Percentiles rank a stretch among this genome's conserved stretches.
Conservation (phyloP, 2,888 invertebrate genomes). For the Chloroclysta siterata region DNA sequence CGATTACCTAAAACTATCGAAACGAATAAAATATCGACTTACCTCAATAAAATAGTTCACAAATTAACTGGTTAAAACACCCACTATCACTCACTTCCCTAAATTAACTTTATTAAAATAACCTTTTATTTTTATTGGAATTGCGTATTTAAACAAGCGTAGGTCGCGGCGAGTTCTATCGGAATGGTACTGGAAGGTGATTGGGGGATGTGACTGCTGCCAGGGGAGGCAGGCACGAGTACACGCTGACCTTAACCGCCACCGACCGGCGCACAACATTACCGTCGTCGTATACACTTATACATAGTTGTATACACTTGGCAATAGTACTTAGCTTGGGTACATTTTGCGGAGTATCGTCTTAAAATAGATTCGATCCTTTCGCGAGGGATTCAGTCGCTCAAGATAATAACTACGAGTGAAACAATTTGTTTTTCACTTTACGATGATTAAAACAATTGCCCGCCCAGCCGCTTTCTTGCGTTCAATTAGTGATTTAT, state of each 20-base stretch:
- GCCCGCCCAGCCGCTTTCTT: too few species aligned
- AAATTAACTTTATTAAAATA: conserved; percentile 4
- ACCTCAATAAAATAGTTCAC: conserved; percentile 14
- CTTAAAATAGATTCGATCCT: too few species aligned
- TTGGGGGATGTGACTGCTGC: conserved; percentile 11
- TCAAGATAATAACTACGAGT: too few species aligned
- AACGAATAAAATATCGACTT: conserved; percentile 10
- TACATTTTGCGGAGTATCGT: too few species aligned
- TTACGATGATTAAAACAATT: too few species aligned
- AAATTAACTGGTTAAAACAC: not conserved
- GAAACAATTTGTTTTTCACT: too few species aligned
- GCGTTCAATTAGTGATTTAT: too few species aligned
- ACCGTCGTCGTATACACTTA: not conserved
- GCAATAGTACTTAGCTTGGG: too few species aligned
- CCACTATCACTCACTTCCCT: conserved; percentile 8
- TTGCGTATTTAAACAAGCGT: conserved; percentile 17
- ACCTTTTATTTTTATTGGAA: conserved; percentile 8
- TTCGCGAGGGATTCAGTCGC: too few species aligned
- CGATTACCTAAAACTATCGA: not conserved
- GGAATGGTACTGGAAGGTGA: conserved; percentile 19
- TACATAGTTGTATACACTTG: not conserved
- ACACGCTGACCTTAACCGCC: conserved; percentile 21
- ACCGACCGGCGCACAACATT: conserved; percentile 7
- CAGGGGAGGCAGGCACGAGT: conserved; percentile 6
- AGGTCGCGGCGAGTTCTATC: conserved; percentile 15